phyloP scores from a whole-genome alignment of 2,888 invertebrate genomes.

The Timandra comae region DNA sequence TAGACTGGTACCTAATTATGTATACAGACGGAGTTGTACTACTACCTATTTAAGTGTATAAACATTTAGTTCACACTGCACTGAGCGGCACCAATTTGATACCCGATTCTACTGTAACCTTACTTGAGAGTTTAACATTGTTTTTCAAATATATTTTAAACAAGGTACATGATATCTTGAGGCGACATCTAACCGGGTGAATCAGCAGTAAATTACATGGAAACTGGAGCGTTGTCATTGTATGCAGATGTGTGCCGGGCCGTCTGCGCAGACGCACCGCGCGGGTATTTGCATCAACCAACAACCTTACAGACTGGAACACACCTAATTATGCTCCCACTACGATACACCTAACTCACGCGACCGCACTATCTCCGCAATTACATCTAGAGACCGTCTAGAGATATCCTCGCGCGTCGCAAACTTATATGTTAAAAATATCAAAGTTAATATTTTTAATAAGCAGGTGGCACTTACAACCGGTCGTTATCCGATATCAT shows the following conservation, averaged over 20 bases:
- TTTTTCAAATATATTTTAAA: constrained; percentile 45
- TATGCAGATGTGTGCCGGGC: constrained; percentile 65
- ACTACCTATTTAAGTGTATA: no score
- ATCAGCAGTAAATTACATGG: constrained; percentile 63
- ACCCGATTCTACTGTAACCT: no score
- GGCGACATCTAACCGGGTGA: constrained; percentile 61
- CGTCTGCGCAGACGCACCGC: constrained; percentile 31
- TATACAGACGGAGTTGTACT: no score
- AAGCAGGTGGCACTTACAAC: constrained; percentile 26
- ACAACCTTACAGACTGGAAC: constrained; percentile 32
- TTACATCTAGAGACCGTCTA: constrained; percentile 13
- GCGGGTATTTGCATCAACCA: constrained; percentile 61
- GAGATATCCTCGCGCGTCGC: constrained; percentile 21
- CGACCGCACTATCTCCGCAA: constrained; percentile 4
- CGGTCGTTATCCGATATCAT: constrained; percentile 43
- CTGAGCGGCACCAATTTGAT: no score
- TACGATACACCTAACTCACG: neutral
- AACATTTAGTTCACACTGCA: no score
- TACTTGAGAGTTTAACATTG: no score
- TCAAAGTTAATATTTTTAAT: constrained; percentile 23
- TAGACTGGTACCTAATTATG: no score
- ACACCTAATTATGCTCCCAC: constrained; percentile 37
- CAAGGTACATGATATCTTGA: constrained; percentile 59
- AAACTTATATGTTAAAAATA: constrained; percentile 15
- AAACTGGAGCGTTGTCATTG: constrained; percentile 69